phyloP scores from a whole-genome alignment of 1,140 invertebrate genomes.

The Aphaenogaster rudis region DNA sequence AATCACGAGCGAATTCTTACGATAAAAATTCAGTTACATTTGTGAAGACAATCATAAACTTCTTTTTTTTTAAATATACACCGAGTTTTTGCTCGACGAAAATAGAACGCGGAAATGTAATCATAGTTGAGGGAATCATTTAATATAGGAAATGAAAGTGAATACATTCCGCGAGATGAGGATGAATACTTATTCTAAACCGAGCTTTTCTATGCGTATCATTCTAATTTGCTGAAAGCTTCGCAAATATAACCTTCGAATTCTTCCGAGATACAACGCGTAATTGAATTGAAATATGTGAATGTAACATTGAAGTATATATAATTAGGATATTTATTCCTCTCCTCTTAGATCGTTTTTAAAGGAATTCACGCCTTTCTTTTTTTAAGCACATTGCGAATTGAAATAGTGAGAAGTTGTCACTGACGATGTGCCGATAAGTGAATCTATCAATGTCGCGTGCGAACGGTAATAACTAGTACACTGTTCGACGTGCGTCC shows the following conservation, averaged over 20 bases:
- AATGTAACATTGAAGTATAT: neutral
- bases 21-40: neutral
- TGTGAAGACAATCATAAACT: neutral
- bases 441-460: constrained; percentile 52
- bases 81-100: neutral
- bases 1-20: constrained; percentile 19
- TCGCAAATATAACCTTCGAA: neutral
- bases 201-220: neutral
- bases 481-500: constrained; percentile 40
- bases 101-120: neutral
- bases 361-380: neutral
- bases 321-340: neutral
- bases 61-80: neutral
- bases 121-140: neutral
- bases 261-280: neutral
- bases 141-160: constrained; percentile 22
- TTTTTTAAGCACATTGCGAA: neutral
- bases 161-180: neutral
- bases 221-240: neutral
- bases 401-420: constrained; percentile 18
- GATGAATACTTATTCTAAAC: constrained; percentile 11
- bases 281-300: constrained; percentile 8
- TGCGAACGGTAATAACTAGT: constrained; percentile 47
- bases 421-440: constrained; percentile 42
- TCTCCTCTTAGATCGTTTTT: neutral